Evolutionary conservation across 2,797 vertebrate genomes (phyloP).

Genomic region (Acanthopagrus latus): DNA sequence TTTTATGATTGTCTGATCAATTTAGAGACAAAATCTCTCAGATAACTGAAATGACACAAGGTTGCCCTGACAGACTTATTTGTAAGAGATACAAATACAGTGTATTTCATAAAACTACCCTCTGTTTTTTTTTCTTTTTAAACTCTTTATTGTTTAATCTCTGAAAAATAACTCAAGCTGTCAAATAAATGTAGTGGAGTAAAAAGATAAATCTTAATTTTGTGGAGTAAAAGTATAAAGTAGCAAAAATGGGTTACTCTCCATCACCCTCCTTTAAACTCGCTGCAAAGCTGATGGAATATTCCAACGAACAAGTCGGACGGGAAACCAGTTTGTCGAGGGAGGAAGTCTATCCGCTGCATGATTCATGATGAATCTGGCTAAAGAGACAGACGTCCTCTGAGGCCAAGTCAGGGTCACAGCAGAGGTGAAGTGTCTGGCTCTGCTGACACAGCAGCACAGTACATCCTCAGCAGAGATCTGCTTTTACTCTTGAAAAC

Average conservation of each 20-base stretch:
- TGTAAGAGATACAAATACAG: not conserved
- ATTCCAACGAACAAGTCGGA: constrained; percentile 36
- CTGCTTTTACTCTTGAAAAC: not conserved
- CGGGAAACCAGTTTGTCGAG: constrained; percentile 55
- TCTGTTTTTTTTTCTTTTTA: too few relatives aligned
- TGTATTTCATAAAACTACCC: not conserved
- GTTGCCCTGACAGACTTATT: too few relatives aligned
- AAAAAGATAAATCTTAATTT: not conserved
- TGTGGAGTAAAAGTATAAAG: not conserved
- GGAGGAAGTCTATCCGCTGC: constrained; percentile 65
- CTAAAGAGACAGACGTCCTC: constrained; percentile 68
- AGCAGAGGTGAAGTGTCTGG: constrained; percentile 37
- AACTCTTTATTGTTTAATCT: not conserved
- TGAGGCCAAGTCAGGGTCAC: constrained; percentile 49
- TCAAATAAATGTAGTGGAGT: not conserved
- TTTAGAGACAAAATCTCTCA: not conserved
- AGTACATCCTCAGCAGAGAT: constrained; percentile 8
- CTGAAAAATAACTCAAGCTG: not conserved
- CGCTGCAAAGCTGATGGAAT: constrained; percentile 33
- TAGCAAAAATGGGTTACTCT: not conserved
- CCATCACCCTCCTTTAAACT: not conserved
- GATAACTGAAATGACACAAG: not conserved
- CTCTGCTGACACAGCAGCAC: constrained; percentile 59
- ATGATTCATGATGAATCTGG: constrained; percentile 44
- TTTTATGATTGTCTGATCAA: not conserved